Evolutionary conservation across 2,888 invertebrate genomes (phyloP), one percentile per base, ranked within the genome.

Genomic region (Conistra vaccinii): DNA sequence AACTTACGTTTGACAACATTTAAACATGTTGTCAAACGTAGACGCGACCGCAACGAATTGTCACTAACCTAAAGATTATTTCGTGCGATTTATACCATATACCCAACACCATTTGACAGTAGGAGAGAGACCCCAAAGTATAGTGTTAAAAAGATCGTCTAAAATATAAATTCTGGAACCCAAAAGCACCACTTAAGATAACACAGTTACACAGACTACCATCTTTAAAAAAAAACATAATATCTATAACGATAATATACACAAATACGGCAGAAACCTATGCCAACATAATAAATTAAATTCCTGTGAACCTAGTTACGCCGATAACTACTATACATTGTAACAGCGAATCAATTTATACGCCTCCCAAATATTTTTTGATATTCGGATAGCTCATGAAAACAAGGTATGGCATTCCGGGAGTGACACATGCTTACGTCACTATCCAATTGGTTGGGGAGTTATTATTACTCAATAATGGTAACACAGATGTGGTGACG

Each of bases 231-330:
- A 60, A 60, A 57, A 68, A 35, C 2, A 35, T 14, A 67, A 55
- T n/a, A 61, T 61, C 23, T 45, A n/a, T 32, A 42, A 39, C 48
- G 42, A 76, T 42, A 69, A 69, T 48, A 48, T 48, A 42, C 32
- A 69, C 48, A 79, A 72, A 73, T 51, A 73, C 32, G 61, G 32
- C 39, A 55, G 53, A 61, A 78, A 66, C 39, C 7, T 51, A 17
- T 35, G 57, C 66, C 66, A n/a, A 63, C 42, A 67, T 32, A 75
- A 69, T 55, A 53, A 55, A 68, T 57, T 23, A 69, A 66, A 57
- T 62, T 26, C 61, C 66, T 53, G 12, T 65, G 68, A 14, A 63
- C 53, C 45, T 65, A 63, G n/a, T 35, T 61, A 70, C 68, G 39
- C 68, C 57, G 23, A 71, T 29, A 39, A 26, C 42, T 42, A 42